Evolutionary conservation across 2,797 vertebrate genomes (phyloP).

Genomic region (Fringilla coelebs): DNA sequence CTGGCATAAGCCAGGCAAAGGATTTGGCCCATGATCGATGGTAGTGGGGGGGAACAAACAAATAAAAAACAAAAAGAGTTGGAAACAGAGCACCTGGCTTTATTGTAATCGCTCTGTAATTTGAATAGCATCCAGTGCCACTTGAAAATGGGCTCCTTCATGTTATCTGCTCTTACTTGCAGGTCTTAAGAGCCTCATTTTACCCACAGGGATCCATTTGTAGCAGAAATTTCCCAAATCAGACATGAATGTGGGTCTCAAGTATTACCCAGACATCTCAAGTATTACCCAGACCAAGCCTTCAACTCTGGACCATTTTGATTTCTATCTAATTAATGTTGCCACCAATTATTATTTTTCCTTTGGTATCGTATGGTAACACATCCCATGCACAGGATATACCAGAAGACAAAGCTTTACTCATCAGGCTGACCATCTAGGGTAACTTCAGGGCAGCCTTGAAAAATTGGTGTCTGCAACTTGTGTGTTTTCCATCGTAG

Average conservation of each 20-base stretch:
- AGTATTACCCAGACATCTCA: background rate
- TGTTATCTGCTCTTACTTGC: background rate
- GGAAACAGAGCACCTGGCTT: background rate
- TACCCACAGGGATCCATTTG: rapidly evolving
- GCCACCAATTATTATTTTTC: background rate
- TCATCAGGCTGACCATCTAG: background rate
- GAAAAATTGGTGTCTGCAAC: background rate
- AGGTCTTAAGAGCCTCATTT: background rate
- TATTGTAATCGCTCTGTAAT: background rate
- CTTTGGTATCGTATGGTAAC: background rate
- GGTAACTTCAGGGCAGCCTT: background rate
- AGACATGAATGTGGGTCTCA: background rate
- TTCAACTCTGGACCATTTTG: background rate
- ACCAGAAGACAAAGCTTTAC: background rate
- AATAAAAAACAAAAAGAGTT: background rate
- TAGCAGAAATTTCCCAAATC: background rate
- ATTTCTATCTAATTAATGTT: background rate
- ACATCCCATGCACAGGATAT: background rate
- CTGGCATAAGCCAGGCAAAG: background rate
- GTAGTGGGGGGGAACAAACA: background rate
- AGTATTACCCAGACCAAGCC: background rate
- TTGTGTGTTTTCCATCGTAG: background rate
- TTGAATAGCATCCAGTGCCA: background rate
- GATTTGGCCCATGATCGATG: background rate
- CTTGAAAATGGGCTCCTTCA: background rate